Percentiles rank a stretch among this genome's conserved stretches.
These are phyloP conservation scores for Silvanus unidentatus DNA, from an alignment of 2,888 invertebrate species.

Conservation along the genomic window DNA sequence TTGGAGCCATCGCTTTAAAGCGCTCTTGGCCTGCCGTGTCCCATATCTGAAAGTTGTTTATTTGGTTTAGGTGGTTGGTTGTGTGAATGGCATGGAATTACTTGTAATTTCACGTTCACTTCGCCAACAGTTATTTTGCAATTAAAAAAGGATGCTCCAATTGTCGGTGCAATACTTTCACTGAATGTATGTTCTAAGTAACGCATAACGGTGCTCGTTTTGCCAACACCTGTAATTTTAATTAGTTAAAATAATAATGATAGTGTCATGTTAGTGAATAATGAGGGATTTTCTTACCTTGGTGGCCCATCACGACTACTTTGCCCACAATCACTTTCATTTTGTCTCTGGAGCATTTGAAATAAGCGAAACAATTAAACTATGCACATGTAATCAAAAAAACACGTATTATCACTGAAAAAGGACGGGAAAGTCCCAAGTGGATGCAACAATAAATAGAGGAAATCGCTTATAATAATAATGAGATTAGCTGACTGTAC, in stretches of 20 bases:
- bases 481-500: too few species aligned
- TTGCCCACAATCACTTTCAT: slow-evolving; percentile 79
- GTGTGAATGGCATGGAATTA: slow-evolving; percentile 34
- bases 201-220: slow-evolving; percentile 77
- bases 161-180: slow-evolving; percentile 72
- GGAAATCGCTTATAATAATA: too few species aligned
- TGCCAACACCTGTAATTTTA: slow-evolving; percentile 69
- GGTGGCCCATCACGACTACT: slow-evolving; percentile 77
- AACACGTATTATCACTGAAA: too few species aligned
- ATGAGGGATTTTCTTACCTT: slow-evolving; percentile 63
- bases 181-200: slow-evolving; percentile 76
- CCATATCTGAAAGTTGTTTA: slow-evolving; percentile 60
- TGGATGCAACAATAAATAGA: too few species aligned
- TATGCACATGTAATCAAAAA: too few species aligned
- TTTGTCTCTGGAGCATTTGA: slow-evolving; percentile 19
- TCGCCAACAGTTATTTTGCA: slow-evolving; percentile 72
- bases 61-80: not conserved
- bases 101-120: slow-evolving; percentile 70
- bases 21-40: slow-evolving; percentile 86
- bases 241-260: not conserved
- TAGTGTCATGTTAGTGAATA: not conserved
- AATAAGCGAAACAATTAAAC: not conserved
- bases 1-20: slow-evolving; percentile 87
- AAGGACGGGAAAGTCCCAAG: too few species aligned
- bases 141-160: slow-evolving; percentile 86